These are phyloP conservation scores for Heliornis fulica DNA, from an alignment of 2,113 vertebrate species.

Conservation along the genomic window DNA sequence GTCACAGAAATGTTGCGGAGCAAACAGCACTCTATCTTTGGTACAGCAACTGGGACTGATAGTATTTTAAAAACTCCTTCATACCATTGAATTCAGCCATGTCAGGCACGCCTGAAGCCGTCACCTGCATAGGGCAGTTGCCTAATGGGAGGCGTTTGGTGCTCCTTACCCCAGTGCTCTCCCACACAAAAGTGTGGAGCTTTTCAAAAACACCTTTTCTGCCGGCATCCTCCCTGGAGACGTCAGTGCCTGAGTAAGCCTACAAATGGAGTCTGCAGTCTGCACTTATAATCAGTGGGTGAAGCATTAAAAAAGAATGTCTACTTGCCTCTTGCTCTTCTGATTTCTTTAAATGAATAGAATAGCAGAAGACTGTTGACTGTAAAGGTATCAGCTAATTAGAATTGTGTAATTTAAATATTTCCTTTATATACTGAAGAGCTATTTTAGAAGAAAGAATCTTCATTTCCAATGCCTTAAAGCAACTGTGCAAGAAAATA, in stretches of 20 bases:
- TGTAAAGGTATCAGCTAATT: neutral
- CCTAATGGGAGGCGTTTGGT: neutral
- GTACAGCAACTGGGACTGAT: neutral
- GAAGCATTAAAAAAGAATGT: neutral
- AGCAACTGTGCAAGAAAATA: neutral
- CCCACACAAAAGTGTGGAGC: neutral
- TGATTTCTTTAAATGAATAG: neutral
- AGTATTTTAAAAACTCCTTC: neutral
- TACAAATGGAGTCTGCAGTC: no score
- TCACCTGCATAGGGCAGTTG: accelerated
- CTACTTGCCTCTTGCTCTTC: neutral
- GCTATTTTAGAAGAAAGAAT: neutral
- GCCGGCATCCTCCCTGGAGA: neutral
- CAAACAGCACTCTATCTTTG: neutral
- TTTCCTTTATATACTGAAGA: neutral
- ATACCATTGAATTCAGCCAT: neutral
- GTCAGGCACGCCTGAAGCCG: neutral
- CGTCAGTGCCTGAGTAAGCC: neutral
- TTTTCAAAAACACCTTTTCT: neutral
- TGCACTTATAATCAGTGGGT: neutral
- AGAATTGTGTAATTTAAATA: neutral
- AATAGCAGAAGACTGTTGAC: neutral
- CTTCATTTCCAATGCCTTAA: neutral
- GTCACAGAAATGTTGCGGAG: neutral
- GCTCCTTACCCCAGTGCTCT: neutral